Conservation (phyloP, 1,140 invertebrate species). For the Drosophila athabasca region DNA sequence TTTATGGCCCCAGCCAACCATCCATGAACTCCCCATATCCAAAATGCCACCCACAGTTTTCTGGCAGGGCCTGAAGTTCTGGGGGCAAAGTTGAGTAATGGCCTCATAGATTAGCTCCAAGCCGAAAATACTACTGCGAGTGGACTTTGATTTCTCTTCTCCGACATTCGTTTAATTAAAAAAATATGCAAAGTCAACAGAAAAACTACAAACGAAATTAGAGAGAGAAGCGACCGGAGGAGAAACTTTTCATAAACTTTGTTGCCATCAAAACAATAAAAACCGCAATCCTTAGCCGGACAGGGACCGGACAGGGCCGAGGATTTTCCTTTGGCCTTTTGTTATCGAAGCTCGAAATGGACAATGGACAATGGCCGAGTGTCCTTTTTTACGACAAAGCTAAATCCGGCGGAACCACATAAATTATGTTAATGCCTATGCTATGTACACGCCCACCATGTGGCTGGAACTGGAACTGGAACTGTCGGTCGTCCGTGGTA, state of each 20-base stretch:
- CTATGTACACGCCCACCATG: conserved; percentile 78
- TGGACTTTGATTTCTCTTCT: conserved; percentile 59
- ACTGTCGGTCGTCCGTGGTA: conserved; percentile 49
- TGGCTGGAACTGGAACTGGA: conserved; percentile 24
- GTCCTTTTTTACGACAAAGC: conserved; percentile 80
- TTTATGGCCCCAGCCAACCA: conserved; percentile 48
- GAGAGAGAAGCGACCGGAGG: conserved; percentile 12
- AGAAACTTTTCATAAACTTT: conserved; percentile 79
- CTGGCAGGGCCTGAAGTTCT: too few relatives aligned
- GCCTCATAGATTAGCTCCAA: conserved; percentile 65
- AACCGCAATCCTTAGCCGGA: conserved; percentile 67
- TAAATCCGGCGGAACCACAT: conserved; percentile 83
- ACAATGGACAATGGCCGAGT: conserved; percentile 76
- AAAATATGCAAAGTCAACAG: conserved; percentile 82
- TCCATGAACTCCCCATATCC: conserved; percentile 8
- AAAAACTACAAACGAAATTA: conserved; percentile 77
- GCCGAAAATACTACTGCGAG: conserved; percentile 4
- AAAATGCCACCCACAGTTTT: not conserved
- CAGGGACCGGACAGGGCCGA: too few relatives aligned
- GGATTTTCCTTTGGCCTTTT: conserved; percentile 46
- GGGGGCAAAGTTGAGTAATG: conserved; percentile 48
- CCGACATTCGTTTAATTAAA: conserved; percentile 77
- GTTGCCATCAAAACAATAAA: conserved; percentile 83
- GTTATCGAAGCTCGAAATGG: conserved; percentile 77
- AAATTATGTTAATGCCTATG: conserved; percentile 83